Conservation (phyloP, 2,888 invertebrate genomes). For the Pocota personata region DNA sequence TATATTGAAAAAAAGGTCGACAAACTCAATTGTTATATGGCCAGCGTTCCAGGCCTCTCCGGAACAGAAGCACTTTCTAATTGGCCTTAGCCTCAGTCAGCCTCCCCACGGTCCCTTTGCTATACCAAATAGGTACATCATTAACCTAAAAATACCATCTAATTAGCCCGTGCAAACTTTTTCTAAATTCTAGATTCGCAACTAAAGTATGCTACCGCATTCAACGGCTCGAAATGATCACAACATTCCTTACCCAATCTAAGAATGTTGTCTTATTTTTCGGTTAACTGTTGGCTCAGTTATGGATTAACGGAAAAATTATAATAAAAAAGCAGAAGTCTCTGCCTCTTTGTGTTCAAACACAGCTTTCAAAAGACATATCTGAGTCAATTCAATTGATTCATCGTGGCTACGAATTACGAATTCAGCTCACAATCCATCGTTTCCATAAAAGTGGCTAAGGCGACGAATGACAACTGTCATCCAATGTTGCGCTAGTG, state of each 20-base stretch:
- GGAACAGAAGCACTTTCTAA: too few relatives aligned
- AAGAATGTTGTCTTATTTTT: constrained; percentile 28
- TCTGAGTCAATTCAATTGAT: constrained; percentile 45
- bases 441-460: constrained; percentile 19
- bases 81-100: too few relatives aligned
- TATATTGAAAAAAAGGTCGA: too few relatives aligned
- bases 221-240: background rate
- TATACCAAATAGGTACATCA: background rate
- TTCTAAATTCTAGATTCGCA: constrained; percentile 7
- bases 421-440: constrained; percentile 52
- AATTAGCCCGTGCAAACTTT: background rate
- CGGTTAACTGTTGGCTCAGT: constrained; percentile 41
- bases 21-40: too few relatives aligned
- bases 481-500: constrained; percentile 34
- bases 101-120: background rate
- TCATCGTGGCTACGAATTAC: constrained; percentile 21
- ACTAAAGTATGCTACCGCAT: background rate
- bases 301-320: constrained; percentile 21
- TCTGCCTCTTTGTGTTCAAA: background rate
- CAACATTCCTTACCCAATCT: background rate
- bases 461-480: constrained; percentile 58
- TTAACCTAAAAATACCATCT: constrained; percentile 22
- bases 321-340: background rate
- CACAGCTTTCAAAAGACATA: constrained; percentile 4
- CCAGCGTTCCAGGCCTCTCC: too few relatives aligned